Evolutionary conservation across 2,113 vertebrate species (phyloP).

Genomic region (Gopherus flavomarginatus): DNA sequence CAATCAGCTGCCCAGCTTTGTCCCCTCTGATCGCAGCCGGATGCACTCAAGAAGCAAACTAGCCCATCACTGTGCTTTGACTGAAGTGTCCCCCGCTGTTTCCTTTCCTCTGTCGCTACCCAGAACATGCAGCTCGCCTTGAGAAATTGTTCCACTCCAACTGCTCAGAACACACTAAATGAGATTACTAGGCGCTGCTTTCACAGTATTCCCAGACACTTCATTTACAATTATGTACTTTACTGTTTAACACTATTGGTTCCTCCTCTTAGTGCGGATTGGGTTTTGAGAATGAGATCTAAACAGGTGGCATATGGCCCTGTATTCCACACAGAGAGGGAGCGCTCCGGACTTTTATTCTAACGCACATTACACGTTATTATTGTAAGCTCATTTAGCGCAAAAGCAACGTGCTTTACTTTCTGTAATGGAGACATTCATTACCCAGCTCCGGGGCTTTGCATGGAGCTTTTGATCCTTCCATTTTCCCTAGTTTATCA

Average conservation of each 20-base stretch:
- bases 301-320: not conserved
- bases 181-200: not conserved
- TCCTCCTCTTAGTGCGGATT: not conserved
- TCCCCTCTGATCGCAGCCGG: slow-evolving; percentile 19
- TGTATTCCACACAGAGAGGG: not conserved
- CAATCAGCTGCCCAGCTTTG: not conserved
- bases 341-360: not conserved
- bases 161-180: not conserved
- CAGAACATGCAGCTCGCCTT: not conserved
- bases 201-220: not conserved
- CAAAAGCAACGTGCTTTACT: not conserved
- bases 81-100: slow-evolving; percentile 3
- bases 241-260: not conserved
- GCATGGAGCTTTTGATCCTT: not conserved
- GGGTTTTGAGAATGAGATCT: not conserved
- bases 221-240: not conserved
- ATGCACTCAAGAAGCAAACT: slow-evolving; percentile 30
- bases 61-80: slow-evolving; percentile 28
- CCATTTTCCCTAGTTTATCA: not conserved
- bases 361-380: not conserved
- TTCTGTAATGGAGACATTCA: not conserved
- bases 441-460: accelerated
- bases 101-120: slow-evolving; percentile 8
- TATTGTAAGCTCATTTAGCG: not conserved
- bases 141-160: slow-evolving; percentile 5